Percentiles rank a stretch among this genome's conserved stretches.
These are phyloP conservation scores for Umimayanthus kanabou DNA, from an alignment of 92 coral and sea anemone genomes.

Conservation along the genomic window DNA sequence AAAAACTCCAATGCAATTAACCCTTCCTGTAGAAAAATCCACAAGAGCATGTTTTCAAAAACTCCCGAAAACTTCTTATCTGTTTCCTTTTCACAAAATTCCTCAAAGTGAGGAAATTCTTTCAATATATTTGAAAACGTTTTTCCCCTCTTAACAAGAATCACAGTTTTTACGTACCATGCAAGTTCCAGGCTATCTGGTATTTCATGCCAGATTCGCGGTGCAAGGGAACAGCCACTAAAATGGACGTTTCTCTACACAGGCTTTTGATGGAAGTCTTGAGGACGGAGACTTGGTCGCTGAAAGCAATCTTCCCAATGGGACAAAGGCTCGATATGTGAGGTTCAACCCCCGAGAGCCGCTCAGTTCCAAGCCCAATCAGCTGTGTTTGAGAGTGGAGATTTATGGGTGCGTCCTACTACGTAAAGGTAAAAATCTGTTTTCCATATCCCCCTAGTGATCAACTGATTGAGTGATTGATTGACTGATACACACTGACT, in stretches of 20 bases:
- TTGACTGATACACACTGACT: background rate
- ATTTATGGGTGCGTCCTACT: slow-evolving; percentile 18
- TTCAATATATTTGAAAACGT: too few relatives aligned
- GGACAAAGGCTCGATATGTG: slow-evolving; percentile 45
- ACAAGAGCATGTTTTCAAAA: too few relatives aligned
- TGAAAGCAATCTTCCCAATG: background rate
- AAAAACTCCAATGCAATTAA: too few relatives aligned
- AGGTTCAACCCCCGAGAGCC: slow-evolving; percentile 53
- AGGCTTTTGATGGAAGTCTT: slow-evolving; percentile 38
- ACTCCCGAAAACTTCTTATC: too few relatives aligned
- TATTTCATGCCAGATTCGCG: too few relatives aligned
- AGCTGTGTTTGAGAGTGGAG: slow-evolving; percentile 54
- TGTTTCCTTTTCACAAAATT: too few relatives aligned
- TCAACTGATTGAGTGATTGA: background rate
- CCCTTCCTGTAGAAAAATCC: too few relatives aligned
- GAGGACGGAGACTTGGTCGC: slow-evolving; percentile 10
- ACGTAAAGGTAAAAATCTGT: background rate
- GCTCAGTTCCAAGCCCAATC: background rate
- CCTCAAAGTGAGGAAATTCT: too few relatives aligned
- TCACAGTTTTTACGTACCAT: too few relatives aligned
- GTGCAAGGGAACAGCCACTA: too few relatives aligned
- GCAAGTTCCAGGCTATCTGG: background rate
- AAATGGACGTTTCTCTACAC: background rate
- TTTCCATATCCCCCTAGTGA: background rate
- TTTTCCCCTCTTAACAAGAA: too few relatives aligned